Evolutionary conservation across 2,888 invertebrate species (phyloP).

Genomic region (Mamestra brassicae): DNA sequence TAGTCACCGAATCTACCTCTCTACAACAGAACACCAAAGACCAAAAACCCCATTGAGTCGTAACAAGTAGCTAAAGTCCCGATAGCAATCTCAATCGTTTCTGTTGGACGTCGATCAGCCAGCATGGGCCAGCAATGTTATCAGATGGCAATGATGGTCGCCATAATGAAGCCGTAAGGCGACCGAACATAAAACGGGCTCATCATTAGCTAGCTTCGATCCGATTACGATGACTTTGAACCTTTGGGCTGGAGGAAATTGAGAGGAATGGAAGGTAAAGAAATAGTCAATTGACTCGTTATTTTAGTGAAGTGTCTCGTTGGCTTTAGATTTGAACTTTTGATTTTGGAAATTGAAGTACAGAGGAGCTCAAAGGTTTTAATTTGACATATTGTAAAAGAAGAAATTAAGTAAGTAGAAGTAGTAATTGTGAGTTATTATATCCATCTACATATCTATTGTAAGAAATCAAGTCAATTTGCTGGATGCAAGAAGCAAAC

Average conservation of each 20-base stretch:
- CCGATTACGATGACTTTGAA: constrained; percentile 68
- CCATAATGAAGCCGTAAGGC: constrained; percentile 75
- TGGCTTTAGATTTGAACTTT: constrained; percentile 43
- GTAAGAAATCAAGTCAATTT: background rate
- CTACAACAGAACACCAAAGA: constrained; percentile 26
- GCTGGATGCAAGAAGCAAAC: background rate
- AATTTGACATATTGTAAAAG: background rate
- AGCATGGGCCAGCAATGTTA: constrained; percentile 60
- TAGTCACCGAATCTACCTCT: background rate
- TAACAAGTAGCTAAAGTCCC: constrained; percentile 37
- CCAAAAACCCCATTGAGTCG: constrained; percentile 50
- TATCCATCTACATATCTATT: too few species aligned
- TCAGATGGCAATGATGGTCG: constrained; percentile 70
- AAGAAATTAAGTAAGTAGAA: too few species aligned
- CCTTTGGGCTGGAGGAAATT: constrained; percentile 53
- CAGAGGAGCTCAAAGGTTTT: background rate
- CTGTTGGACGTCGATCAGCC: constrained; percentile 60
- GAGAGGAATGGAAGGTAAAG: constrained; percentile 29
- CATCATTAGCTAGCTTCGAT: constrained; percentile 68
- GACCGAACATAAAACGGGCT: constrained; percentile 72
- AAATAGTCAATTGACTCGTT: constrained; percentile 43
- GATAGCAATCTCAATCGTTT: constrained; percentile 60
- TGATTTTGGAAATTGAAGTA: constrained; percentile 14
- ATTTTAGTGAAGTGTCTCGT: constrained; percentile 26
- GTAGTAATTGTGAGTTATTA: too few species aligned